phyloP scores from a whole-genome alignment of 2,888 invertebrate species.

The Amitus sp. region DNA sequence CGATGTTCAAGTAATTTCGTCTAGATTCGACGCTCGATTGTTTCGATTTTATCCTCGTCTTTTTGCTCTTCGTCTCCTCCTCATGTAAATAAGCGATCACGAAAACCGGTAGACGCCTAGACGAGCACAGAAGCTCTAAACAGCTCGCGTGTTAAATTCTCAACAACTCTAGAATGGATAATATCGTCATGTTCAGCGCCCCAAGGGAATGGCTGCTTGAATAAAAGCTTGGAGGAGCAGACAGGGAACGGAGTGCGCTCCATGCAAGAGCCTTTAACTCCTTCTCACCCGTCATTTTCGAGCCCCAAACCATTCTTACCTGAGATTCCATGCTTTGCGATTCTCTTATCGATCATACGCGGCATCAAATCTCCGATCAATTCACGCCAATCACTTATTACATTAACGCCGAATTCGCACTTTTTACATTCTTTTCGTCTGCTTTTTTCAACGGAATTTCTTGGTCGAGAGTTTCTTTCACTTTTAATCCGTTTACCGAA shows the following conservation, averaged over 20 bases:
- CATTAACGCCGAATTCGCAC: background rate
- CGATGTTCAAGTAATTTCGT: too few species aligned
- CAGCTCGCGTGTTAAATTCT: slow-evolving; percentile 56
- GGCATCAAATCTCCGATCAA: slow-evolving; percentile 56
- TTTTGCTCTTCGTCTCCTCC: too few species aligned
- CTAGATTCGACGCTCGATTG: too few species aligned
- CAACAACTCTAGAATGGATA: slow-evolving; percentile 59
- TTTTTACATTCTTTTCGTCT: too few species aligned
- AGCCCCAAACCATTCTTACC: slow-evolving; percentile 21
- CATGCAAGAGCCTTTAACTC: slow-evolving; percentile 15
- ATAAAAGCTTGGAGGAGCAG: slow-evolving; percentile 37
- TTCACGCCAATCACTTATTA: slow-evolving; percentile 33
- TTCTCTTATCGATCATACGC: slow-evolving; percentile 55
- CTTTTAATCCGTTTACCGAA: too few species aligned
- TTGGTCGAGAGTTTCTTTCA: too few species aligned
- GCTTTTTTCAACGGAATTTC: too few species aligned
- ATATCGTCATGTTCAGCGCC: slow-evolving; percentile 51
- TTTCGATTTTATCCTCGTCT: too few species aligned
- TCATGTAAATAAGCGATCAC: slow-evolving; percentile 5
- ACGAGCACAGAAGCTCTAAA: slow-evolving; percentile 33
- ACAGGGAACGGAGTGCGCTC: slow-evolving; percentile 9
- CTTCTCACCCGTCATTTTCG: slow-evolving; percentile 29
- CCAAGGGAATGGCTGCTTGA: slow-evolving; percentile 36
- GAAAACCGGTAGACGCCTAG: slow-evolving; percentile 22
- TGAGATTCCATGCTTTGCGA: slow-evolving; percentile 21